Evolutionary conservation across 30 jellyfish, hydroid and myxozoan species (phyloP).

Genomic region (Hydractinia symbiolongicarpus): DNA sequence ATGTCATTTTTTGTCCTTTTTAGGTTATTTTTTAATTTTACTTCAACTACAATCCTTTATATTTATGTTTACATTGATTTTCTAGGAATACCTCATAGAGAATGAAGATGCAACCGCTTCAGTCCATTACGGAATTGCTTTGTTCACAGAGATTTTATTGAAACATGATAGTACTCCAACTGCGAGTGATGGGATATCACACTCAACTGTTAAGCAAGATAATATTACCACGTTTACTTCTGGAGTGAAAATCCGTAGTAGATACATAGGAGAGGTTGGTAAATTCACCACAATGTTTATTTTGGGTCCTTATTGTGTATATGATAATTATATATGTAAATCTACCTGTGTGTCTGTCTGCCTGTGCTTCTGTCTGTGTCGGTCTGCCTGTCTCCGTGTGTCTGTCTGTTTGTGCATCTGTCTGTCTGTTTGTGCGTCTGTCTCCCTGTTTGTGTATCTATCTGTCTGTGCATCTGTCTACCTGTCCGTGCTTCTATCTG

Average conservation of each 20-base stretch:
- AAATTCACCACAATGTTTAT: background rate
- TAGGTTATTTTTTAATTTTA: no score
- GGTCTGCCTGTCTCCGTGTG: no score
- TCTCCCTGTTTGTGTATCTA: no score
- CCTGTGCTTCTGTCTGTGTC: no score
- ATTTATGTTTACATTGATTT: no score
- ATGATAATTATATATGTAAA: background rate
- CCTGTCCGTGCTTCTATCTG: no score
- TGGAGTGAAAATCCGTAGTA: slow-evolving; percentile 43
- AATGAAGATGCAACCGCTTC: slow-evolving; percentile 11
- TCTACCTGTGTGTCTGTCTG: no score
- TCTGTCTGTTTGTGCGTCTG: no score
- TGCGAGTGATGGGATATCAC: background rate
- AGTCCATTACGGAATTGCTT: slow-evolving; percentile 40
- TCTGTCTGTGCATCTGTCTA: no score
- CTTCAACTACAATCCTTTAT: no score
- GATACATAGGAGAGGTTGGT: slow-evolving; percentile 49
- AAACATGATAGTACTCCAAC: slow-evolving; percentile 13
- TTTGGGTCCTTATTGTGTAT: background rate
- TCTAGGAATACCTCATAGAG: slow-evolving; percentile 31
- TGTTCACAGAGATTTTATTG: slow-evolving; percentile 27
- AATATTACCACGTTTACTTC: slow-evolving; percentile 11
- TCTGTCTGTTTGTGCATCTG: no score
- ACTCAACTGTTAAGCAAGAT: background rate
- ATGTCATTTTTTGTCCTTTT: no score